These are phyloP conservation scores for Mythimna pallens DNA, from an alignment of 2,888 invertebrate species.

Conservation along the genomic window DNA sequence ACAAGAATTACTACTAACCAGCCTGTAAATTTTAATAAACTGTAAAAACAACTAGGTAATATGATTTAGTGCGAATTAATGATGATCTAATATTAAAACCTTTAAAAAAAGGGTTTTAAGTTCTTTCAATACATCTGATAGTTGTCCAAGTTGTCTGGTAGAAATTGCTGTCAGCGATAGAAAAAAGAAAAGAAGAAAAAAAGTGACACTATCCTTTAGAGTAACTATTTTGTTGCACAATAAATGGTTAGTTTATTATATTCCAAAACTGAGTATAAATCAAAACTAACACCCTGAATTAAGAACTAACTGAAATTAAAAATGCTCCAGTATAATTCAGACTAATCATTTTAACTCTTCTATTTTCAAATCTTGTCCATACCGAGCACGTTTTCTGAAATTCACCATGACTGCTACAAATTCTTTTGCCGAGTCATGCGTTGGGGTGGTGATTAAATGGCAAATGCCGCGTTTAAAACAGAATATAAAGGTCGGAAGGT, in stretches of 20 bases:
- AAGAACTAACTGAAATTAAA: neutral
- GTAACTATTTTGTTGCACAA: no score
- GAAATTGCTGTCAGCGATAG: no score
- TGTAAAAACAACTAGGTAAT: neutral
- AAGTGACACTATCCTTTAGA: no score
- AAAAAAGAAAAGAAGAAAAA: no score
- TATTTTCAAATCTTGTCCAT: neutral
- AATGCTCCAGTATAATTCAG: neutral
- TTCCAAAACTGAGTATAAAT: neutral
- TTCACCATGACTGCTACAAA: constrained; percentile 48
- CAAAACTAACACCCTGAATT: neutral
- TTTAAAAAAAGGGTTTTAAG: no score
- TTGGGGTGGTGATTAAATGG: constrained; percentile 12
- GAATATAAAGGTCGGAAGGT: constrained; percentile 21
- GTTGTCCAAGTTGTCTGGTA: no score
- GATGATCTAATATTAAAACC: neutral
- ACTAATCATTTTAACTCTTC: neutral
- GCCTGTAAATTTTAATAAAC: neutral
- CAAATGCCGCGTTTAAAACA: constrained; percentile 36
- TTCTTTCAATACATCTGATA: no score
- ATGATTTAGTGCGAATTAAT: constrained; percentile 1
- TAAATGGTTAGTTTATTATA: no score
- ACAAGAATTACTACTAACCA: neutral
- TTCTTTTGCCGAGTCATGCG: constrained; percentile 45
- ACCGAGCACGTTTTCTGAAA: constrained; percentile 7